Base-by-base conservation (phyloP, 1,140 invertebrate genomes). In the Plectrocnemia conspersa region DNA sequence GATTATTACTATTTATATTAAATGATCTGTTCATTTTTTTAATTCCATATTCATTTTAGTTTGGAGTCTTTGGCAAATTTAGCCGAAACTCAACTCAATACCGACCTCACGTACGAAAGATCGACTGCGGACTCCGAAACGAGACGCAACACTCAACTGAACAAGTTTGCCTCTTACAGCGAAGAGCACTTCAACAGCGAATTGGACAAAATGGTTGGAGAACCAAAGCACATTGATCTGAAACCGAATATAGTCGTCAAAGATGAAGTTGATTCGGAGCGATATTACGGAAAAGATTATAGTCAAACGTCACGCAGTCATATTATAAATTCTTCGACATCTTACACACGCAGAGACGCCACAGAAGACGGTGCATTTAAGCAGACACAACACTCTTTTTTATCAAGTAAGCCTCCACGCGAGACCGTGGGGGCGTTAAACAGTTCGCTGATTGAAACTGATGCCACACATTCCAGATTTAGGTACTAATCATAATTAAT, bases 61-160 rank as follows among this genome's bases (percentile, higher is more conserved):
- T 49, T 84, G 16, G 83, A 85, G 65, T 85, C 83, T 0, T 66
- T 85, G 23, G 82, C 82, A 5, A 85, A 85, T 38, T 68, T 85
- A 52, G 77, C 81, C 1, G 78, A 82, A 60, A 66, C 64, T 33
- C 75, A 76, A 63, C 59, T 78, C 40, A 75, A 76, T 55, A 71
- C 75, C 5, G 74, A 77, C 46, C 59, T 77, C 15, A 65, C 68
- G 25, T 71, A 71, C 50, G 64, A 58, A 40, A 63, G 68, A 7
- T 19, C 40, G n/a, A 18, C 44, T 7, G 58, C 79, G 56, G 79
- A 80, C 48, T 71, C 77, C 16, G 79, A 80, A 61, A 80, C 79
- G 16, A 73, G 76, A 56, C 69, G 77, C 29, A 80, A 80, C 64
- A 80, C 79, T 4, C 77, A 79, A 54, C 71, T 78, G 48, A 80